A percentile compares a stretch with the other conserved stretches of the same genome.
Conservation (phyloP, 2,113 vertebrate genomes). For the Physeter macrocephalus region DNA sequence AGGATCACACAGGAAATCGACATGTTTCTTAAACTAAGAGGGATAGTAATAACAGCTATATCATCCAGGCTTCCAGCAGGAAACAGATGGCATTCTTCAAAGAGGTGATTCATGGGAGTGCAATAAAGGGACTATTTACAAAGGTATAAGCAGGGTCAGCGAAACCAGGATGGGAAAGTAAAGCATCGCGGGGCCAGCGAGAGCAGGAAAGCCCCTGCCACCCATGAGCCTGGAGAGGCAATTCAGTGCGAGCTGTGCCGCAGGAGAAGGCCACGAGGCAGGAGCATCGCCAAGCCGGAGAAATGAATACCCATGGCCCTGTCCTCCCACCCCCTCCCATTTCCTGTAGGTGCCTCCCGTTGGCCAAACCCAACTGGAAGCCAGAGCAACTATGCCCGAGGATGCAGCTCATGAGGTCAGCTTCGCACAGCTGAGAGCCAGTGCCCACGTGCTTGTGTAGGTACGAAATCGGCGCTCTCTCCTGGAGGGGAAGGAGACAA, state of each 20-base stretch:
- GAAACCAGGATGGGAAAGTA: neutral
- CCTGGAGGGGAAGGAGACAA: neutral
- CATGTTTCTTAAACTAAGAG: neutral
- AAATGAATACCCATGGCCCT: rapidly evolving
- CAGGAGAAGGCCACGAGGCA: neutral
- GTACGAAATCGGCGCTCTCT: neutral
- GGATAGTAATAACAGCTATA: rapidly evolving
- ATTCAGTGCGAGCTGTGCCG: too few species aligned
- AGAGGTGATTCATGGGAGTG: neutral
- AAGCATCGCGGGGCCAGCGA: neutral
- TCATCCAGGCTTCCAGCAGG: neutral
- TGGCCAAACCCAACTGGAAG: constrained; percentile 8
- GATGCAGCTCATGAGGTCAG: neutral
- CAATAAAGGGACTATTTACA: neutral
- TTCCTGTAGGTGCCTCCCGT: constrained; percentile 16
- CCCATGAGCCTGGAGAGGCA: neutral
- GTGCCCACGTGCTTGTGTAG: neutral
- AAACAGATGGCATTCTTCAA: neutral
- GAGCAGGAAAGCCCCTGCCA: neutral
- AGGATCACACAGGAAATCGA: neutral
- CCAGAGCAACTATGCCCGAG: neutral
- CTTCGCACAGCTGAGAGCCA: neutral
- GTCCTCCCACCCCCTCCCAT: neutral
- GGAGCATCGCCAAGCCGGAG: neutral
- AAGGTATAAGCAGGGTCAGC: neutral